Base-by-base conservation (phyloP, 2,888 invertebrate species). In the Corbicula japonica region DNA sequence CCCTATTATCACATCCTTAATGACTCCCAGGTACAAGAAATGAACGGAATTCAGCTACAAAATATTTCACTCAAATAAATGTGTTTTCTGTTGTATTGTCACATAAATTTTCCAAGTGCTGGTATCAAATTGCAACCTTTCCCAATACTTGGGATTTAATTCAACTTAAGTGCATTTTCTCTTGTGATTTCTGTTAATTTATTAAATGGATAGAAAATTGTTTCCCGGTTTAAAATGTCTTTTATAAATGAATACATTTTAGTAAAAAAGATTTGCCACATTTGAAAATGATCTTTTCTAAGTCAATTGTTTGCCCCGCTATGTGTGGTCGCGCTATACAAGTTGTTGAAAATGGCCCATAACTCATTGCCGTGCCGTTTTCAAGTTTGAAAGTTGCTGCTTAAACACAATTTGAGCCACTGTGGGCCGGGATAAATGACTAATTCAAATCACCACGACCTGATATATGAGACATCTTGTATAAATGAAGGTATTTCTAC, bases 81-180 rank as follows among this genome's bases (percentile, higher is more conserved):
- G 75, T 75, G 75, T 75, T 75, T 75, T 69, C 75, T 61, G 75
- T 69, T 62, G 46, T 26, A n/a, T 4, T 75, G 70, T 65, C 76
- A 65, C 76, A 76, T 76, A 76, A 76, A 76, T 76, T 63, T 65
- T 61, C 32, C 28, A 50, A 63, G 48, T 23, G 56, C 34, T 58
- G 38, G 44, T 79, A 54, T 79, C 65, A 56, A 26, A 46, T 79
- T 79, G 52, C 79, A 66, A 38, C 48, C 30, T 48, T 34, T 50
- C 48, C 61, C 65, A 38, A 38, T 54, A 50, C 61, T 50, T 41
- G 71, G 71, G 65, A 65, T 50, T 77, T 72, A 56, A 77, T 69
- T 77, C 61, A 61, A 63, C 52, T 68, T 61, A 44, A 68, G 62
- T 54, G 54, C 66, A 66, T 73, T 68, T 48, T 76, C 71, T 52